Evolutionary conservation across 2,888 invertebrate species (phyloP).

Genomic region (Drosophila planitibia): DNA sequence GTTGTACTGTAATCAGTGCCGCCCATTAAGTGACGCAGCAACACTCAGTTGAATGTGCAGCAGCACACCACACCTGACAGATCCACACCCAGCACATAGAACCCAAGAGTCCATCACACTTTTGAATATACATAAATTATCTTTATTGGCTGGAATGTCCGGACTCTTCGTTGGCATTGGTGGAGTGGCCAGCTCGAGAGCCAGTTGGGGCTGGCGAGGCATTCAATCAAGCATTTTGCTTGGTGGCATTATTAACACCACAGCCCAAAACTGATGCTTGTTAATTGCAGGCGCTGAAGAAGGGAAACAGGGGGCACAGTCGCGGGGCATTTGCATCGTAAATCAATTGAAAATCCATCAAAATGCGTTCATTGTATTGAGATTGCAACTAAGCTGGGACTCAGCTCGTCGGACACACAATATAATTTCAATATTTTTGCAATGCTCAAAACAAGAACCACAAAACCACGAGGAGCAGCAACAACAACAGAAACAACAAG

Average conservation of each 20-base stretch:
- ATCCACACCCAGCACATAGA: slow-evolving; percentile 21
- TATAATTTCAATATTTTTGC: slow-evolving; percentile 78
- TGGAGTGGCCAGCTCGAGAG: slow-evolving; percentile 4
- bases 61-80: slow-evolving; percentile 8
- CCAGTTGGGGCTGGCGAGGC: slow-evolving; percentile 40
- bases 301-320: background rate
- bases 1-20: slow-evolving; percentile 56
- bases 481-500: slow-evolving; percentile 15
- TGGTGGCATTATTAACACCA: slow-evolving; percentile 50
- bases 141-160: slow-evolving; percentile 69
- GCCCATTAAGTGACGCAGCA: slow-evolving; percentile 55
- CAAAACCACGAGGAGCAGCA: background rate
- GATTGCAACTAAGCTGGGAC: slow-evolving; percentile 73
- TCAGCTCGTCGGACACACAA: slow-evolving; percentile 36
- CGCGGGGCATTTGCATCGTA: slow-evolving; percentile 60
- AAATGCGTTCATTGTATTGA: slow-evolving; percentile 73
- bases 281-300: slow-evolving; percentile 61
- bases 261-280: slow-evolving; percentile 53
- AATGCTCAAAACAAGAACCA: slow-evolving; percentile 56
- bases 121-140: slow-evolving; percentile 74
- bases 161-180: slow-evolving; percentile 23
- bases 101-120: slow-evolving; percentile 44
- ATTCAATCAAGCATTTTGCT: slow-evolving; percentile 62
- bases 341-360: slow-evolving; percentile 81
- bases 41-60: slow-evolving; percentile 20